These are phyloP conservation scores for Amblyopsis rosae DNA, from an alignment of 2,113 vertebrate species.

Conservation along the genomic window DNA sequence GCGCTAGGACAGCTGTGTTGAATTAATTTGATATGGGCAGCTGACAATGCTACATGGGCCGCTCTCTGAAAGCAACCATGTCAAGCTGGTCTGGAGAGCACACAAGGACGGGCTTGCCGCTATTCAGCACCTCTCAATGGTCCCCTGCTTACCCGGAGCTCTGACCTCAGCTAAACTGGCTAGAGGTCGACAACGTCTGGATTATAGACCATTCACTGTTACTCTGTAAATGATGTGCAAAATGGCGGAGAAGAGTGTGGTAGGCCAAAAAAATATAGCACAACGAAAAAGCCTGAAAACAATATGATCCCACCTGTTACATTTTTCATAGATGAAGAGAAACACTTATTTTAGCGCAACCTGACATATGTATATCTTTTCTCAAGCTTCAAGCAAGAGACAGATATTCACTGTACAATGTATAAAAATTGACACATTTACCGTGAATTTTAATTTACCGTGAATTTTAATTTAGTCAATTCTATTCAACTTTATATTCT, in stretches of 20 bases:
- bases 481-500: background rate
- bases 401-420: background rate
- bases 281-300: slow-evolving; percentile 23
- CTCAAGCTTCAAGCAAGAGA: background rate
- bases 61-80: slow-evolving; percentile 62
- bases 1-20: slow-evolving; percentile 72
- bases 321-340: slow-evolving; percentile 45
- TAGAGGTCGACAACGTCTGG: slow-evolving; percentile 18
- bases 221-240: background rate
- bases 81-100: slow-evolving; percentile 55
- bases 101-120: slow-evolving; percentile 28
- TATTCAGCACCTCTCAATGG: slow-evolving; percentile 38
- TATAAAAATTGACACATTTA: no score
- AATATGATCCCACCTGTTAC: slow-evolving; percentile 47
- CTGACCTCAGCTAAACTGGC: slow-evolving; percentile 31
- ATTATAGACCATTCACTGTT: background rate
- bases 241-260: slow-evolving; percentile 27
- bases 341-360: slow-evolving; percentile 57
- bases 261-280: slow-evolving; percentile 23
- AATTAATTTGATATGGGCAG: slow-evolving; percentile 76
- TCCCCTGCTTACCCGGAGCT: slow-evolving; percentile 38
- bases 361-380: slow-evolving; percentile 18
- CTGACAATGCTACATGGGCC: slow-evolving; percentile 71
- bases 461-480: no score
- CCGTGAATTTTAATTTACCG: no score